A percentile compares a stretch with the other conserved stretches of the same genome.
phyloP scores from a whole-genome alignment of 2,888 invertebrate species.

The Dryobota labecula region DNA sequence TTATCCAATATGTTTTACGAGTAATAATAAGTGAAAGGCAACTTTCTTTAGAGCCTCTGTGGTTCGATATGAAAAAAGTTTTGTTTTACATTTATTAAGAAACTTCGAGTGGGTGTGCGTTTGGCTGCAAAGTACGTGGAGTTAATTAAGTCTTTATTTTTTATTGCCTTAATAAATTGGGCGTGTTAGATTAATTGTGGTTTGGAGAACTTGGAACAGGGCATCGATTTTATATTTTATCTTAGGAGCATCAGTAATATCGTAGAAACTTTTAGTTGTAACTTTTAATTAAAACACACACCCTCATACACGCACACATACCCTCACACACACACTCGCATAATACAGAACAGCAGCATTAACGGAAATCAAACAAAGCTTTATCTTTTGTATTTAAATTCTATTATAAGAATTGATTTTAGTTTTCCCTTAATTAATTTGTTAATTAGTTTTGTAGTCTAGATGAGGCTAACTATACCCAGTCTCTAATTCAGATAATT shows the following conservation, averaged over 20 bases:
- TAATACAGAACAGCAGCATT: too few species aligned
- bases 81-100: constrained; percentile 63
- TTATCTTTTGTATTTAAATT: too few species aligned
- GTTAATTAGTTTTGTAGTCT: too few species aligned
- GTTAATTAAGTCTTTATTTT: constrained; percentile 48
- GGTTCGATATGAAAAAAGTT: constrained; percentile 79
- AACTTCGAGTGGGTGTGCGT: constrained; percentile 50
- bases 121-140: constrained; percentile 13
- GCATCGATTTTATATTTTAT: constrained; percentile 31
- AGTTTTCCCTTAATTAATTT: too few species aligned
- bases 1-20: constrained; percentile 70
- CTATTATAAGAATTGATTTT: too few species aligned
- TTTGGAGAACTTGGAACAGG: background rate
- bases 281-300: too few species aligned
- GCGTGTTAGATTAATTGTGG: constrained; percentile 8
- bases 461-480: too few species aligned
- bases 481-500: too few species aligned
- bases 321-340: too few species aligned
- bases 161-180: constrained; percentile 39
- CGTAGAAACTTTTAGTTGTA: background rate
- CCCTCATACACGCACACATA: too few species aligned
- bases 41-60: constrained; percentile 67
- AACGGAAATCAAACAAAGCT: too few species aligned
- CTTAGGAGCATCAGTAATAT: background rate
- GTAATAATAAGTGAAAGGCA: constrained; percentile 67